Evolutionary conservation across 2,797 vertebrate species (phyloP), one percentile per base, ranked within the genome.

Genomic region (Galagoides demidoff): DNA sequence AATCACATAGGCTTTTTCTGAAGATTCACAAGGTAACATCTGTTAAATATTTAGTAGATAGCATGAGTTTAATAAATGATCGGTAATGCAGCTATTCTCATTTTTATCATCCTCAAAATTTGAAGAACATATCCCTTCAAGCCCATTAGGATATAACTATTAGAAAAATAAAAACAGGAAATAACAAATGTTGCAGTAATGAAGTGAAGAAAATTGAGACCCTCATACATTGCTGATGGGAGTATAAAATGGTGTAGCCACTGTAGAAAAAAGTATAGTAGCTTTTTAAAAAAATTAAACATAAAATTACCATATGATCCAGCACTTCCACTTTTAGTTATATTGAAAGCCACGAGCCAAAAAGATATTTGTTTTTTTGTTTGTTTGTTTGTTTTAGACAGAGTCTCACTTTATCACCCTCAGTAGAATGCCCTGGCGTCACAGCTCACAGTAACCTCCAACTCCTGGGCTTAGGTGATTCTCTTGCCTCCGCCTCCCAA

Each of bases 41-140:
- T 86, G 37, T 82, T 92, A 90, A 83, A 86, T 85, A 86, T 49
- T 90, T 88, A 74, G 37, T 61, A 19, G 11, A 63, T 16, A 63
- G n/a, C 23, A 81, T 55, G 34, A 66, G 63, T 89, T 94, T 92
- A 83, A 83, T 43, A 93, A 77, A 59, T 59, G n/a, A 68, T 34
- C 17, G 90, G 4, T 25, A 23, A 43, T 39, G 3, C 5, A n/a
- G 8, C 85, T 85, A 52, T 76, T 85, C 77, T 86, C 25, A 76
- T 57, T 90, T 73, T 70, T 81, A 71, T 82, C 39, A 82, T 37
- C 34, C 57, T 94, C 34, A 88, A 39, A 84, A 90, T 79, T 90
- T 13, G 78, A 16, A 59, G 25, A 83, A 22, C 34, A 55, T 43
- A 87, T 3, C 0, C n/a, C 74, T 43, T 82, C 74, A 85, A 3